Evolutionary conservation across 2,797 vertebrate genomes (phyloP).

Genomic region (Erpetoichthys calabaricus): DNA sequence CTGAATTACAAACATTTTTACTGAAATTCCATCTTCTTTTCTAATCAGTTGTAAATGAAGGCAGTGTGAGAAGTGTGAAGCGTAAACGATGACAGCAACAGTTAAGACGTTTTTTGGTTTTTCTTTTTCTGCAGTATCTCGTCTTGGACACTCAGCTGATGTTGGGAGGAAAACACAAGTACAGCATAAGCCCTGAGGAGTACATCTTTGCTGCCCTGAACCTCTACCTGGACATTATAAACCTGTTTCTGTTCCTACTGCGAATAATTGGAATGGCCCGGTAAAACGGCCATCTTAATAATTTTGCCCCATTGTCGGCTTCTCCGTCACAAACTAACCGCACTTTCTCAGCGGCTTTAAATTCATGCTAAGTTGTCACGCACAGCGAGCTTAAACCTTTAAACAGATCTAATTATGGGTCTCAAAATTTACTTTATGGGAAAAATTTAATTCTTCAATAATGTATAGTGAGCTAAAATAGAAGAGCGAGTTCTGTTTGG

Average conservation of each 20-base stretch:
- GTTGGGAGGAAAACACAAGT: constrained; percentile 54
- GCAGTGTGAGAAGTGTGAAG: neutral
- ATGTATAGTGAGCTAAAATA: no score
- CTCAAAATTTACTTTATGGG: no score
- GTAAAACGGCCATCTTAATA: constrained; percentile 16
- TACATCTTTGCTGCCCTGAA: constrained; percentile 64
- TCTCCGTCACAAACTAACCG: neutral
- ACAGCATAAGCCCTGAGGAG: constrained; percentile 55
- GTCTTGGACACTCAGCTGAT: constrained; percentile 63
- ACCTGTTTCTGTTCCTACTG: constrained; percentile 57
- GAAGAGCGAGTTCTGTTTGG: no score
- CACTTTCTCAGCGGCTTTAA: constrained; percentile 4
- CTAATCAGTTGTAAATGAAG: no score
- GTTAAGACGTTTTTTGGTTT: neutral
- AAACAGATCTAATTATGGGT: no score
- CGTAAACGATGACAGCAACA: no score
- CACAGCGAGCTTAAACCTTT: no score
- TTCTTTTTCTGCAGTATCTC: constrained; percentile 49
- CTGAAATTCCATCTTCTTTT: no score
- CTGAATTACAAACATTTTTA: no score
- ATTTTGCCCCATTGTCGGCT: neutral
- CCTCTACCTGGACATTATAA: constrained; percentile 61
- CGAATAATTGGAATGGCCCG: constrained; percentile 40
- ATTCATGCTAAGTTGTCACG: constrained; percentile 2
- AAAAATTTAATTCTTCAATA: no score